phyloP scores from a whole-genome alignment of 1,140 invertebrate genomes.

The Archegozetes longisetosus region DNA sequence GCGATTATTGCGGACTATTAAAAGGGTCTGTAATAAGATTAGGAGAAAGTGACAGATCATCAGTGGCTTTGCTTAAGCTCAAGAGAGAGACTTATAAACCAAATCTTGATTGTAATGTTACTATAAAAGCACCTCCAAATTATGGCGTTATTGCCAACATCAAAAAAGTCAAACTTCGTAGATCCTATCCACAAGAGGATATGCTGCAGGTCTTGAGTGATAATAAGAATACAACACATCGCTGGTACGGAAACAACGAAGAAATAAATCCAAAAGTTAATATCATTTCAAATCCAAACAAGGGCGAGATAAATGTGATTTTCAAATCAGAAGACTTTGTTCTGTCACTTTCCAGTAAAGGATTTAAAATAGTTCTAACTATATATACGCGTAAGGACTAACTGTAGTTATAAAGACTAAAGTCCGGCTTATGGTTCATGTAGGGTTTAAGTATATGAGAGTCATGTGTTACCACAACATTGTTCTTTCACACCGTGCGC shows the following conservation, averaged over 20 bases:
- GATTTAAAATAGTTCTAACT: constrained; percentile 7
- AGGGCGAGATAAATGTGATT: neutral
- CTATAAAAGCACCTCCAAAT: neutral
- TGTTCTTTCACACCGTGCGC: too few relatives aligned
- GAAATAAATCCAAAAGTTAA: constrained; percentile 2
- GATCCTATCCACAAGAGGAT: neutral
- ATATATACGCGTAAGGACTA: neutral
- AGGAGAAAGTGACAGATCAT: neutral
- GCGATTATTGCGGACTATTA: constrained; percentile 7
- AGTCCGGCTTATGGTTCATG: too few relatives aligned
- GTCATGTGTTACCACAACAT: too few relatives aligned
- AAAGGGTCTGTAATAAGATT: neutral
- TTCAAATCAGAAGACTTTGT: neutral
- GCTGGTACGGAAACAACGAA: constrained; percentile 1
- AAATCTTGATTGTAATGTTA: constrained; percentile 4
- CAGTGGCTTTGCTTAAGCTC: constrained; percentile 2
- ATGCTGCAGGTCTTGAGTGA: neutral
- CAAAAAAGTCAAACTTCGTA: constrained; percentile 4
- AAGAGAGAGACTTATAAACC: constrained; percentile 8
- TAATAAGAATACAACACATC: neutral
- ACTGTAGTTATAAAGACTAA: too few relatives aligned
- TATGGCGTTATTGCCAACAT: constrained; percentile 10
- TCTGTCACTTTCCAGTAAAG: neutral
- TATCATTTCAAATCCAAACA: neutral
- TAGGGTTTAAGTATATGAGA: too few relatives aligned